Base-by-base conservation (phyloP, 2,797 vertebrate genomes). In the Phrynocephalus vlangalii region DNA sequence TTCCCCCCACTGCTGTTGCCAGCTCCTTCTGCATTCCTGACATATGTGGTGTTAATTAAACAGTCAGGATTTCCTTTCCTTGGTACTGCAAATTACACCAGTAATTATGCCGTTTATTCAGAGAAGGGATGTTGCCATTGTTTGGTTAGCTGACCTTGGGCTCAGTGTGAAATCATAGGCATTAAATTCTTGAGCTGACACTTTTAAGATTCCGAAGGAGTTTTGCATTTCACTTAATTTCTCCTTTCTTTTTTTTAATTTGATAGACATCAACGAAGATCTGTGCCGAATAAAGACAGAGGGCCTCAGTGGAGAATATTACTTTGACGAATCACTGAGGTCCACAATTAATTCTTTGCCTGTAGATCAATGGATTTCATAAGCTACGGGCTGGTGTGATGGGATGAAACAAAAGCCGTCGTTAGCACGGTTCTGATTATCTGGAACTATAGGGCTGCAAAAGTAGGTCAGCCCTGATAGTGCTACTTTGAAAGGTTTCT, bases 401-500 rank as follows among this genome's bases (percentile, higher is more conserved):
- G 95, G 92, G 95, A 93, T 91, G 93, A 95, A 96, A 94, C 94
- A 94, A 95, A 95, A 91, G 87, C 52, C 89, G 84, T 94, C 6
- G 79, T 96, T 96, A 96, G 93, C 76, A 81, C 94, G 95, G 90
- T 93, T 88, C 90, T 93, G 94, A 93, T 92, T 93, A 94, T 93
- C 86, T 87, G 89, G 88, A 96, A 93, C 83, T 95, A 93, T 26
- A 0, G 88, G 38, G 48, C 92, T 95, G 66, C 90, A 91, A 94
- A 96, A 95, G 89, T 94, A 92, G 94, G 94, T 96, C 95, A 95
- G 87, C 95, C 13, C 52, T 94, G 91, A 75, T 92, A 88, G 89
- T 18, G 60, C 71, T 88, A 86, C 92, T 94, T 94, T 89, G 85
- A 94, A 95, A 86, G 26, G 73, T 60, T 86, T 75, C 71, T 56